Evolutionary conservation across 2,888 invertebrate genomes (phyloP), one percentile per base, ranked within the genome.

Genomic region (Scaptomyza polygonia): DNA sequence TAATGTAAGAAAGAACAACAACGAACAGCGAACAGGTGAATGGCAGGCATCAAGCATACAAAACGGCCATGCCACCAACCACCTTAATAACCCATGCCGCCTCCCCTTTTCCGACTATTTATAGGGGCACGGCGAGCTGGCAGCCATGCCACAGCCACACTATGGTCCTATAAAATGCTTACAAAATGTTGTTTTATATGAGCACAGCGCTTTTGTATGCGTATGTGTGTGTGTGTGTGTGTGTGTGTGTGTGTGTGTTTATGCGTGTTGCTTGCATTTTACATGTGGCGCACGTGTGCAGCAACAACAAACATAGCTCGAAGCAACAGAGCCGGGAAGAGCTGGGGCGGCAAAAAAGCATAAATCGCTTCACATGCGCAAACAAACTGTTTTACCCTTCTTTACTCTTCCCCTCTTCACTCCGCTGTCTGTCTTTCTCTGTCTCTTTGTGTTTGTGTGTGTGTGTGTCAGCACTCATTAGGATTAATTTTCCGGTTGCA

Each of bases 401-500:
- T 43, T 47, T 14, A 21, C 21, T 4, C 12, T 6, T 51, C 30
- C 12, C 34, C 16, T 16, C 3, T 39, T 14, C 48, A 30, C 9
- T 8, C 16, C 21, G 5, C 42, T 40, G 21, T 21, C 16, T 39
- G 16, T 9, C 29, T 36, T 11, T 39, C 8, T 9, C 0, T 14
- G 2, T 66, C 44, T 64, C 58, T 62, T 55, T 79, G 72, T 77
- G 77, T 85, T 72, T 66, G 45, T 64, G 61, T 62, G 57, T 79
- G 72, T 77, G 77, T 85, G 76, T 75, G 82, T 75, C 80, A 78
- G 78, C 76, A 85, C 81, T 86, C 86, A 86, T 86, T 88, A 88
- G 82, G 84, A 83, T 88, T 79, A 88, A 82, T 83, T 88, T 89
- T 86, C 83, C 86, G 86, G 84, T 89, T 85, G 82, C 78, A 82